These are phyloP conservation scores for Eubasilissa regina DNA, from an alignment of 1,140 invertebrate genomes.

Conservation along the genomic window DNA sequence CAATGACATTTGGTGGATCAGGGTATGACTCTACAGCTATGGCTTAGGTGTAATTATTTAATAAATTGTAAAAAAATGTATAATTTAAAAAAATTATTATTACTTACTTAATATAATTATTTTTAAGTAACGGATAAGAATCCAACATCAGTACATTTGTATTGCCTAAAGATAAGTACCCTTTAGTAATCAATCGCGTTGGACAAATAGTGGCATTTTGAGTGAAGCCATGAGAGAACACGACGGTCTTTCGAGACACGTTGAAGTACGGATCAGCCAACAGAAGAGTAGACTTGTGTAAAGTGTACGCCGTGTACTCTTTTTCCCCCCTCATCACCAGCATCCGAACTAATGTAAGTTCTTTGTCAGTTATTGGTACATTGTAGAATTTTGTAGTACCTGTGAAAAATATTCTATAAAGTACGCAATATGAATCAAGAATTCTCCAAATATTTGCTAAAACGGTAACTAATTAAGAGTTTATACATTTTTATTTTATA, in stretches of 20 bases:
- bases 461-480: too few species aligned
- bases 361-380: not conserved
- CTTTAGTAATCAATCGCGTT: not conserved
- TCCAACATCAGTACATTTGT: conserved; percentile 23
- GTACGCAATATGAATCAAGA: too few species aligned
- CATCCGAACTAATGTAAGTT: conserved; percentile 7
- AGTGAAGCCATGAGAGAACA: conserved; percentile 48
- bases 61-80: too few species aligned
- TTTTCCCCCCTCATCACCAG: conserved; percentile 11
- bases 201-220: conserved; percentile 14
- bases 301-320: conserved; percentile 15
- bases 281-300: conserved; percentile 16
- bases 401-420: conserved; percentile 69
- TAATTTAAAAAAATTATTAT: too few species aligned
- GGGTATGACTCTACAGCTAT: too few species aligned
- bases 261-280: conserved; percentile 30
- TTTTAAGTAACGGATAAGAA: not conserved
- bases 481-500: too few species aligned
- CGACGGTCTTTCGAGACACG: conserved; percentile 29
- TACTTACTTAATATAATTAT: conserved; percentile 4
- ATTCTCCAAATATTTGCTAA: too few species aligned
- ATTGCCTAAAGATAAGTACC: not conserved
- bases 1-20: too few species aligned
- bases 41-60: too few species aligned
- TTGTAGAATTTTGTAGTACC: conserved; percentile 24